Evolutionary conservation across 2,888 invertebrate genomes (phyloP), one percentile per base, ranked within the genome.

Genomic region (Iselma pallidipennis): DNA sequence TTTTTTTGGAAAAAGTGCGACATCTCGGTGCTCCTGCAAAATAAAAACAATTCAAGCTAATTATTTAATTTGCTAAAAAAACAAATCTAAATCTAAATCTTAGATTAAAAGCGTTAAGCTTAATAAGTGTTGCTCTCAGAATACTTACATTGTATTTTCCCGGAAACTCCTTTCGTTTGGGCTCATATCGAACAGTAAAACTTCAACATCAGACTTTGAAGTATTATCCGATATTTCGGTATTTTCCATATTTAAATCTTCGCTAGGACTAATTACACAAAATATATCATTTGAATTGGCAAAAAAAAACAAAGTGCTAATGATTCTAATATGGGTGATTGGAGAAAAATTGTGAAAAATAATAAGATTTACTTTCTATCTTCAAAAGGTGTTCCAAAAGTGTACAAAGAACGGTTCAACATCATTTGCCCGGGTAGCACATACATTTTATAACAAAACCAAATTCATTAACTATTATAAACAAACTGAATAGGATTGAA

Each of bases 141-240:
- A 25, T 62, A 77, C 78, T 75, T 74, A 78, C 78, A 78, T 57
- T 23, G 75, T 74, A 50, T 78, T 76, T 67, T 76, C 74, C 49
- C 65, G 59, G 26, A 56, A 63, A 42, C 28, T 54, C 59, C 54
- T 68, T 51, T 71, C 72, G 6, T 57, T 50, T 14, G 68, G 66
- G 21, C 61, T 65, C 68, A 72, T 69, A 48, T 74, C 74, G 66
- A 72, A 75, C 31, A 69, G 57, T 23, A 74, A 65, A 19, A 73
- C 70, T 58, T 75, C 71, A 49, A 70, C 26, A 29, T 71, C 73
- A 25, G 68, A 50, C 21, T 25, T 23, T 31, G 58, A 21, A 6
- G 37, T 19, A 7, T 49, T 60, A 19, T 16, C 33, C 21, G 26
- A 37, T 49, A 19, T 31, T 55, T 61, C 61, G 28, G 28, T 57